These are phyloP conservation scores for Antheraea pernyi DNA, from an alignment of 1,140 invertebrate genomes.

Conservation along the genomic window DNA sequence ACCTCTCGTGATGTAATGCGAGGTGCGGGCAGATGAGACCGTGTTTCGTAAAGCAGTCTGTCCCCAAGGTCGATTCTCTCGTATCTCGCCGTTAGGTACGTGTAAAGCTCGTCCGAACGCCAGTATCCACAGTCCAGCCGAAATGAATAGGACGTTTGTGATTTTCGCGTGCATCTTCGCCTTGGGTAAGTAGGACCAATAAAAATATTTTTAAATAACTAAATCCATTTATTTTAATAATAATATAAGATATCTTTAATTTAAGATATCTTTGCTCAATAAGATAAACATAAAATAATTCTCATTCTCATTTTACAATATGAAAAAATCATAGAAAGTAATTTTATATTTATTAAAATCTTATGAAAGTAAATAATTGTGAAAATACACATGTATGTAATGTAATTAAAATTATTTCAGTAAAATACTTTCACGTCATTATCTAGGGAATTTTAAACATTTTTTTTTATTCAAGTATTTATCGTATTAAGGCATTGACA, in stretches of 20 bases:
- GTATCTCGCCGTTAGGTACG: slow-evolving; percentile 27
- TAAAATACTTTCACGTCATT: too few species aligned
- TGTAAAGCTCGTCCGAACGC: slow-evolving; percentile 47
- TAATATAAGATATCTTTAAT: too few species aligned
- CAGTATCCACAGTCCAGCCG: slow-evolving; percentile 26
- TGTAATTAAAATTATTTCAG: too few species aligned
- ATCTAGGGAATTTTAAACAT: too few species aligned
- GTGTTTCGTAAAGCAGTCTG: slow-evolving; percentile 55
- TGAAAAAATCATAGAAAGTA: too few species aligned
- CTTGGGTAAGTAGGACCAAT: slow-evolving; percentile 41
- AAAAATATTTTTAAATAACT: neutral
- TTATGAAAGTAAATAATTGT: too few species aligned
- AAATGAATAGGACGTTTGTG: slow-evolving; percentile 52
- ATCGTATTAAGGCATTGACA: too few species aligned
- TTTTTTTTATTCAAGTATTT: too few species aligned
- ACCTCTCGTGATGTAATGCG: slow-evolving; percentile 42
- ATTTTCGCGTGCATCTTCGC: slow-evolving; percentile 53
- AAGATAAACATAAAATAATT: neutral
- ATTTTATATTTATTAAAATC: too few species aligned
- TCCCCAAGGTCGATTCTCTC: slow-evolving; percentile 56
- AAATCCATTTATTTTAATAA: neutral
- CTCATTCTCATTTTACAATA: too few species aligned
- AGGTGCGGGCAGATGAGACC: slow-evolving; percentile 52
- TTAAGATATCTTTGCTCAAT: neutral
- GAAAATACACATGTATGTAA: too few species aligned